Percentiles rank a stretch among this genome's conserved stretches.
Evolutionary conservation across 2,113 vertebrate species (phyloP).

Genomic region (Plestiodon gilberti): DNA sequence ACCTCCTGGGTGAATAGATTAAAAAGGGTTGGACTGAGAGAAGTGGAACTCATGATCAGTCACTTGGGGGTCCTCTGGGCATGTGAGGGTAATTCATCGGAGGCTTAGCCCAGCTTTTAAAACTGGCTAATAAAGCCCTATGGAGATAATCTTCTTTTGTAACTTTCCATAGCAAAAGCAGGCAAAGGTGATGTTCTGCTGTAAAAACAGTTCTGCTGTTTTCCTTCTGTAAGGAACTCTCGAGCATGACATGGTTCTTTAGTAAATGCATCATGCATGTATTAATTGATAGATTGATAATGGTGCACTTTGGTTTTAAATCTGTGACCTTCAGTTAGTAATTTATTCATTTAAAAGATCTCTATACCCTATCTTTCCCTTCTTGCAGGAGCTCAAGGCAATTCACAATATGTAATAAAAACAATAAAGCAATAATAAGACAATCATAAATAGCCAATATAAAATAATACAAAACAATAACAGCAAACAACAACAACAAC

Average conservation of each 20-base stretch:
- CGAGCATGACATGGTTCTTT: not conserved
- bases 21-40: not conserved
- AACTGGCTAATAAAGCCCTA: not conserved
- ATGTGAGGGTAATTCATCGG: not conserved
- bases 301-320: not conserved
- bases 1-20: slow-evolving; percentile 2
- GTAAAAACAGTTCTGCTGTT: not conserved
- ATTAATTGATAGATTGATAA: not conserved
- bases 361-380: too few species aligned
- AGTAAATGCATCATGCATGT: not conserved
- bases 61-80: not conserved
- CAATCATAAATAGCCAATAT: too few species aligned
- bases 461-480: too few species aligned
- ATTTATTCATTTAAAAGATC: not conserved
- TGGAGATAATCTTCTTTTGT: not conserved
- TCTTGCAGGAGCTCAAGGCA: too few species aligned
- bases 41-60: not conserved
- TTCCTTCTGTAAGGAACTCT: not conserved
- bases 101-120: not conserved
- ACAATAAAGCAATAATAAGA: too few species aligned
- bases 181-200: not conserved
- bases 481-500: too few species aligned
- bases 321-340: not conserved
- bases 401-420: too few species aligned
- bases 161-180: not conserved